phyloP scores from a whole-genome alignment of 2,888 invertebrate species.

The Metallyticus violacea region DNA sequence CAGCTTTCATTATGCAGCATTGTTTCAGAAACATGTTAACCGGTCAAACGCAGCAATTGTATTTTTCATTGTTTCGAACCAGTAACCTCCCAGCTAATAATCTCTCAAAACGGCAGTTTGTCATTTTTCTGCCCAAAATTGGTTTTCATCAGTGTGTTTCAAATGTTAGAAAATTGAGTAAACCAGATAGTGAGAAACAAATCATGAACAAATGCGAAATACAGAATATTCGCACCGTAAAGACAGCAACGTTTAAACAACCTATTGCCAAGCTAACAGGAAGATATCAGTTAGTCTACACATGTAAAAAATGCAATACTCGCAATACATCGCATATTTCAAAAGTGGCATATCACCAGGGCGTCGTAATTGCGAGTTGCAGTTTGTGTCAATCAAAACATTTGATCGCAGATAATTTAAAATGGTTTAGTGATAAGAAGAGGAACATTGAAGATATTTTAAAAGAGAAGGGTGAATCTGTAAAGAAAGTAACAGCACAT shows the following conservation, averaged over 20 bases:
- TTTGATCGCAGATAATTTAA: slow-evolving; percentile 92
- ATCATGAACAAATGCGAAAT: too few relatives aligned
- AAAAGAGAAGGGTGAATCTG: slow-evolving; percentile 81
- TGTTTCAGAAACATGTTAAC: not conserved
- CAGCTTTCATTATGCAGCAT: not conserved
- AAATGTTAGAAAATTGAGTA: not conserved
- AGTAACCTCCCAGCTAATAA: too few relatives aligned
- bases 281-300: slow-evolving; percentile 73
- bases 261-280: slow-evolving; percentile 44
- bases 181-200: not conserved
- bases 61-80: not conserved
- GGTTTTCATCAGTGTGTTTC: not conserved
- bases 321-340: slow-evolving; percentile 79
- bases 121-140: not conserved
- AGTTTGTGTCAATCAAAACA: slow-evolving; percentile 85
- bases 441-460: slow-evolving; percentile 89
- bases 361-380: slow-evolving; percentile 90
- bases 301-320: slow-evolving; percentile 83
- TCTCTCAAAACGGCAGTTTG: too few relatives aligned
- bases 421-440: slow-evolving; percentile 85
- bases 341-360: slow-evolving; percentile 79
- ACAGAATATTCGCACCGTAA: too few relatives aligned
- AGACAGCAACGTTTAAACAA: not conserved
- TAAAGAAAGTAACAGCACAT: slow-evolving; percentile 43
- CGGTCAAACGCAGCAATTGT: too few relatives aligned